phyloP scores from a whole-genome alignment of 2,797 vertebrate species.

The Helostoma temminkii region DNA sequence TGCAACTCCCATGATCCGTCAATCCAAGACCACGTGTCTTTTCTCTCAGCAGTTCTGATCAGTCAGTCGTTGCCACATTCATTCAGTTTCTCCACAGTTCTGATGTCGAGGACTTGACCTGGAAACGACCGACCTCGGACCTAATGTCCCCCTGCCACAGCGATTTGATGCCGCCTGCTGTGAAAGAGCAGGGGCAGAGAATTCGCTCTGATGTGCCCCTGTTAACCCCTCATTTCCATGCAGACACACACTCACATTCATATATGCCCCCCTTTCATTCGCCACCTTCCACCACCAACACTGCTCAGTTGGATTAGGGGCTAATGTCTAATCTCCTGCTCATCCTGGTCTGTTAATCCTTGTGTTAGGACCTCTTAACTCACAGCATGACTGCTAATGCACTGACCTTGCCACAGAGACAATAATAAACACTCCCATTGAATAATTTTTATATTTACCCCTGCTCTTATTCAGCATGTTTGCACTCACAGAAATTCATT shows the following conservation, averaged over 20 bases:
- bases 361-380: conserved; percentile 51
- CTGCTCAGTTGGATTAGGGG: conserved; percentile 62
- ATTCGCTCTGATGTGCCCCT: conserved; percentile 37
- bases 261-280: conserved; percentile 13
- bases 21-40: conserved; percentile 5
- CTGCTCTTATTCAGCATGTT: not conserved
- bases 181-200: conserved; percentile 42
- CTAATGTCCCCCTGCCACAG: conserved; percentile 44
- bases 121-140: conserved; percentile 56
- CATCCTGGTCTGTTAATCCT: conserved; percentile 77
- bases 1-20: conserved; percentile 4
- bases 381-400: conserved; percentile 40
- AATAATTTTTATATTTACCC: conserved; percentile 17
- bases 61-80: conserved; percentile 27
- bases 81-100: conserved; percentile 40
- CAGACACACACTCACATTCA: conserved; percentile 10
- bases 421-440: conserved; percentile 23
- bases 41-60: conserved; percentile 23
- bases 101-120: conserved; percentile 60
- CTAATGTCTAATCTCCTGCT: conserved; percentile 73
- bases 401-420: conserved; percentile 34
- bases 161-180: conserved; percentile 59
- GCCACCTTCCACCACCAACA: conserved; percentile 24
- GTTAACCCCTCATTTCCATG: conserved; percentile 13
- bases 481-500: not conserved